Percentiles rank a stretch among this genome's conserved stretches.
These are phyloP conservation scores for Oreochromis spilurus DNA, from an alignment of 2,113 vertebrate genomes.

Conservation along the genomic window DNA sequence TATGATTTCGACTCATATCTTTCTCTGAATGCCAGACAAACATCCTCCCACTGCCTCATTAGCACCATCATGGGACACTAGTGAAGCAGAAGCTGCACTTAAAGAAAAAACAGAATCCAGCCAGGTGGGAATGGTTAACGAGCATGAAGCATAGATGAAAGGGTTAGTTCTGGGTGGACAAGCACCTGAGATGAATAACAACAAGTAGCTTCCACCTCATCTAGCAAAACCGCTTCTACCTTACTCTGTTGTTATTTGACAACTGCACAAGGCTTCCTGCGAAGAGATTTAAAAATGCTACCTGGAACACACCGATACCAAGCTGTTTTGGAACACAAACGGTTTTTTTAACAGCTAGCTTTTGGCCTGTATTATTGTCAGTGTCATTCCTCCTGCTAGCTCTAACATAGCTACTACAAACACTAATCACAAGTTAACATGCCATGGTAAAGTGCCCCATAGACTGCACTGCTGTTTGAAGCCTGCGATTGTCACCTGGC, in stretches of 20 bases:
- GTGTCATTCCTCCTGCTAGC: neutral
- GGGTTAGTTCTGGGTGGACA: slow-evolving; percentile 36
- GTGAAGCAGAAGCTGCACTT: slow-evolving; percentile 10
- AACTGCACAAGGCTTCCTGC: neutral
- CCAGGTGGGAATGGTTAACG: slow-evolving; percentile 57
- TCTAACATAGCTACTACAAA: neutral
- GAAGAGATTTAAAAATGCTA: neutral
- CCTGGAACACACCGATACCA: neutral
- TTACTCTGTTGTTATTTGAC: neutral
- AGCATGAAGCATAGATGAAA: slow-evolving; percentile 68
- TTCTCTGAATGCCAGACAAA: slow-evolving; percentile 1
- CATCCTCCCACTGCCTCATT: slow-evolving; percentile 17
- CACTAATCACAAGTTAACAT: slow-evolving; percentile 6
- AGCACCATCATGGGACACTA: slow-evolving; percentile 17
- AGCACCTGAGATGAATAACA: slow-evolving; percentile 39
- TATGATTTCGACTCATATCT: slow-evolving; percentile 1
- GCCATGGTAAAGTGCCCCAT: neutral
- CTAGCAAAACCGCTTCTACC: neutral
- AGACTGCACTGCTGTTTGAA: neutral
- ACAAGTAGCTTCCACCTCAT: neutral
- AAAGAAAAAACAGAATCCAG: slow-evolving; percentile 12
- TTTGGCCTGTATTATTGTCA: neutral
- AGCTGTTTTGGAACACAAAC: neutral
- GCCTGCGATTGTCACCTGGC: slow-evolving; percentile 21
- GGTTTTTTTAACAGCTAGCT: neutral